Conservation (phyloP, 1,140 invertebrate genomes). For the Bursaphelenchus mucronatus region DNA sequence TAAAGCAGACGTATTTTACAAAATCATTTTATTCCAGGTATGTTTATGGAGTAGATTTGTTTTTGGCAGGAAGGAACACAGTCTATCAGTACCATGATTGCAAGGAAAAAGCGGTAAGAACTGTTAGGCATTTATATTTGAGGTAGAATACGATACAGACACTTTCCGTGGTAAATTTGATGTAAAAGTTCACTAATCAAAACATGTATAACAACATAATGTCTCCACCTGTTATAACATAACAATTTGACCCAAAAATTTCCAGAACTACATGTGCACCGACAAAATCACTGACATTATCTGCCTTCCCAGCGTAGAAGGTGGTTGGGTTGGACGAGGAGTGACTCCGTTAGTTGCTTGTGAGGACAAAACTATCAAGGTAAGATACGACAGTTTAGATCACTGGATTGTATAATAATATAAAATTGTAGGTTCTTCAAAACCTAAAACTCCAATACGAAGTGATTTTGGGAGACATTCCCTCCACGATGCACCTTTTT, state of each 20-base stretch:
- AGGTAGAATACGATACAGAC: too few relatives aligned
- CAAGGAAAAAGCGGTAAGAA: slow-evolving; percentile 52
- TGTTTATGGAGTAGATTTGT: slow-evolving; percentile 74
- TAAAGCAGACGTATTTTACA: slow-evolving; percentile 1
- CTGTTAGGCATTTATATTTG: too few relatives aligned
- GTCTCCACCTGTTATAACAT: too few relatives aligned
- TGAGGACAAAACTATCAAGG: slow-evolving; percentile 70
- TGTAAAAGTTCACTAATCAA: slow-evolving; percentile 7
- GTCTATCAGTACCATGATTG: slow-evolving; percentile 80
- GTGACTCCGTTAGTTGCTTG: slow-evolving; percentile 72
- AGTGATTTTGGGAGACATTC: slow-evolving; percentile 69
- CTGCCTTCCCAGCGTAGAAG: slow-evolving; percentile 69
- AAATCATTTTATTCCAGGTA: slow-evolving; percentile 65
- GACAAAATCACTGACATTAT: slow-evolving; percentile 77
- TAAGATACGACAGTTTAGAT: slow-evolving; percentile 53
- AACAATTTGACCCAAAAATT: background rate
- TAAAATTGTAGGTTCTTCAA: slow-evolving; percentile 49
- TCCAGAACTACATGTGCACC: slow-evolving; percentile 71
- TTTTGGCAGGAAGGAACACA: slow-evolving; percentile 74
- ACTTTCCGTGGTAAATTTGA: too few relatives aligned
- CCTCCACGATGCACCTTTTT: slow-evolving; percentile 67
- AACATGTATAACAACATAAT: slow-evolving; percentile 62
- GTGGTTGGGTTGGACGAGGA: slow-evolving; percentile 61
- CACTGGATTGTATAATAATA: too few relatives aligned
- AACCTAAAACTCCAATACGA: slow-evolving; percentile 68